Conservation (phyloP, 53 echinoderm and acorn worm genomes). For the Astropecten irregularis region DNA sequence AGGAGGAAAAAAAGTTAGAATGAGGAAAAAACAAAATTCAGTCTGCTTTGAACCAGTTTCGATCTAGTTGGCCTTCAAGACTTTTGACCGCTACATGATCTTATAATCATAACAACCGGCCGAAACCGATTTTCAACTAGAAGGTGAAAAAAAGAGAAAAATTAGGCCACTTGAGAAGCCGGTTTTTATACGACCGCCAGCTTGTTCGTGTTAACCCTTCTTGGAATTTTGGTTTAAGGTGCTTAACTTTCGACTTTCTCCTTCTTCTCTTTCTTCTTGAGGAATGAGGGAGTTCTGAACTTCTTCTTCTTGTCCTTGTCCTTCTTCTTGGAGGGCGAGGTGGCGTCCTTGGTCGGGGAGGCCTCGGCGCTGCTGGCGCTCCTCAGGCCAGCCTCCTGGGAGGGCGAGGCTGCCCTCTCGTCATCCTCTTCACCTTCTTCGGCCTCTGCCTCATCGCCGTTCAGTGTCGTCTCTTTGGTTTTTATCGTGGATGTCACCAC, state of each 20-base stretch:
- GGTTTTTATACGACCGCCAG: too few species aligned
- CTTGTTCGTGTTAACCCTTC: too few species aligned
- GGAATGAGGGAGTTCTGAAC: conserved; percentile 99
- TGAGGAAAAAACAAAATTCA: neutral
- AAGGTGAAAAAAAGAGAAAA: neutral
- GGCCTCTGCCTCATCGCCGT: conserved; percentile 61
- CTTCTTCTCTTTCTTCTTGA: conserved; percentile 93
- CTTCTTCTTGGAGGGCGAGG: conserved; percentile 90
- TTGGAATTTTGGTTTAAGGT: too few species aligned
- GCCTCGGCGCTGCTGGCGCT: conserved; percentile 82
- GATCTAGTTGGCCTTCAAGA: conserved; percentile 1
- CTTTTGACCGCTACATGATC: conserved; percentile 2
- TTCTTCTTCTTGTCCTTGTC: conserved; percentile 85
- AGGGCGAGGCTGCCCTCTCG: conserved; percentile 66
- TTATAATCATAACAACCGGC: neutral
- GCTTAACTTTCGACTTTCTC: conserved; percentile 84
- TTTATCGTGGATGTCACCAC: conserved; percentile 79
- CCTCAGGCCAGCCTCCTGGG: conserved; percentile 51
- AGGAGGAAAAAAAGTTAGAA: neutral
- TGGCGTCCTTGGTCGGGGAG: conserved; percentile 94
- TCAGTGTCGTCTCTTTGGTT: conserved; percentile 68
- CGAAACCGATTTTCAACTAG: conserved; percentile 18
- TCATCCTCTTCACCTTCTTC: conserved; percentile 84
- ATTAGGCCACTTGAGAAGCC: conserved; percentile 17
- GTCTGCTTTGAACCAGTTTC: conserved; percentile 2